These are phyloP conservation scores for Mola mola DNA, from an alignment of 2,113 vertebrate species.

Conservation along the genomic window DNA sequence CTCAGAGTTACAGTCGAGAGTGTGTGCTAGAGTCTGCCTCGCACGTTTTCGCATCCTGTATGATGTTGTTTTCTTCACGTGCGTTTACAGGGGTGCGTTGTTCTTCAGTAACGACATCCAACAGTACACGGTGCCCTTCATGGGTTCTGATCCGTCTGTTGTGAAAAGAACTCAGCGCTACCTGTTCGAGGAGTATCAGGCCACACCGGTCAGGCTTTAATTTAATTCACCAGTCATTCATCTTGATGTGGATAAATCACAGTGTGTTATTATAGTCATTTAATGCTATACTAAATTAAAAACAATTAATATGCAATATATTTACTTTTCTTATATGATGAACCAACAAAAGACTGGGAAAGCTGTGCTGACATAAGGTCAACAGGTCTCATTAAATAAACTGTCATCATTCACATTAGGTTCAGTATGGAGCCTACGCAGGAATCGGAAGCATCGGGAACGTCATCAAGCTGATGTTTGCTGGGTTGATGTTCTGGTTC, in stretches of 20 bases:
- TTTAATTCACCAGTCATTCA: too few species aligned
- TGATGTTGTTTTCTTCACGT: slow-evolving; percentile 3
- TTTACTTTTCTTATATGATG: too few species aligned
- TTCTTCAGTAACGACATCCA: slow-evolving; percentile 89
- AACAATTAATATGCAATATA: too few species aligned
- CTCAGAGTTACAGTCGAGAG: too few species aligned
- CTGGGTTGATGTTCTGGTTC: slow-evolving; percentile 90
- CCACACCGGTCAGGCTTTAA: slow-evolving; percentile 84
- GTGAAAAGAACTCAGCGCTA: slow-evolving; percentile 93
- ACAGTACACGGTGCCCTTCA: slow-evolving; percentile 88
- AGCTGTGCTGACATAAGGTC: neutral
- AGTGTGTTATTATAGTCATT: too few species aligned
- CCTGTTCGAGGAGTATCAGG: slow-evolving; percentile 83
- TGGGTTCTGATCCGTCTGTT: slow-evolving; percentile 91
- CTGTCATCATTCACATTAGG: slow-evolving; percentile 74
- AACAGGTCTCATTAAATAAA: neutral
- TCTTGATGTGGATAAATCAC: too few species aligned
- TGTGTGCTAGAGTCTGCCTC: neutral
- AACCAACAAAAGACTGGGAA: too few species aligned
- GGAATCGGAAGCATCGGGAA: slow-evolving; percentile 86
- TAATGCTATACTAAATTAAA: too few species aligned
- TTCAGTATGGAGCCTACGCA: slow-evolving; percentile 90
- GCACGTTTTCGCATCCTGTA: slow-evolving; percentile 15
- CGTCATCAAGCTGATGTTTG: slow-evolving; percentile 88
- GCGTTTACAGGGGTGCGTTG: slow-evolving; percentile 82